Conservation (phyloP, 2,797 vertebrate genomes). For the Mus spretus region DNA sequence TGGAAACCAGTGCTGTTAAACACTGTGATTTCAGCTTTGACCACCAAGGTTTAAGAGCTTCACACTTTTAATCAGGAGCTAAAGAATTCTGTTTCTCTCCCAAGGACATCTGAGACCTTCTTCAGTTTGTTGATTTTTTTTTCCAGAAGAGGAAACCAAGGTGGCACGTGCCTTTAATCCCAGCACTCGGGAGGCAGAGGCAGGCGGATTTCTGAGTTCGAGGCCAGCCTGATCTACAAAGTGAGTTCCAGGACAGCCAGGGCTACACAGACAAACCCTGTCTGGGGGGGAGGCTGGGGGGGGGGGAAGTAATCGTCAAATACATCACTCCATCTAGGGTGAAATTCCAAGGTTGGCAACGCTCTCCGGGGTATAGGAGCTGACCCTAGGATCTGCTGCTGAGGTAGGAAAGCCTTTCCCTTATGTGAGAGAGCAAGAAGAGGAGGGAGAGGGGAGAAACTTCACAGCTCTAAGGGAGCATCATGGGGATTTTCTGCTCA, state of each 20-base stretch:
- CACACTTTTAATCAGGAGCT: conserved; percentile 31
- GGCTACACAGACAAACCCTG: too few species aligned
- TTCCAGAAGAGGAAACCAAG: conserved; percentile 25
- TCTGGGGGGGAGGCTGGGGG: too few species aligned
- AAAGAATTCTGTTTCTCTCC: conserved; percentile 11
- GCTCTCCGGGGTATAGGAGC: not conserved
- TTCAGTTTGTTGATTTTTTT: conserved; percentile 32
- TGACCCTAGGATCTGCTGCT: not conserved
- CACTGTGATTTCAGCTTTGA: not conserved
- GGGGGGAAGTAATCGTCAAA: not conserved
- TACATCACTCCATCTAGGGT: not conserved
- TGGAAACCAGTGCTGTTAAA: not conserved
- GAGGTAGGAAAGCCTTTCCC: not conserved
- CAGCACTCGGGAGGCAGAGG: too few species aligned
- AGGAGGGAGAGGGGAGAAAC: not conserved
- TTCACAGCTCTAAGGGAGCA: not conserved
- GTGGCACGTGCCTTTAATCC: too few species aligned
- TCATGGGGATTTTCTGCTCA: not conserved
- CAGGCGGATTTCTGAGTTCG: too few species aligned
- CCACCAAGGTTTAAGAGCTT: not conserved
- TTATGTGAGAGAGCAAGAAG: not conserved
- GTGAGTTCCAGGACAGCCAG: too few species aligned
- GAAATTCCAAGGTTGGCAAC: not conserved
- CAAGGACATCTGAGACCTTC: conserved; percentile 17
- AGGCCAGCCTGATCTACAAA: too few species aligned